phyloP scores from a whole-genome alignment of 1,140 invertebrate species.

The Acromyrmex echinatior region DNA sequence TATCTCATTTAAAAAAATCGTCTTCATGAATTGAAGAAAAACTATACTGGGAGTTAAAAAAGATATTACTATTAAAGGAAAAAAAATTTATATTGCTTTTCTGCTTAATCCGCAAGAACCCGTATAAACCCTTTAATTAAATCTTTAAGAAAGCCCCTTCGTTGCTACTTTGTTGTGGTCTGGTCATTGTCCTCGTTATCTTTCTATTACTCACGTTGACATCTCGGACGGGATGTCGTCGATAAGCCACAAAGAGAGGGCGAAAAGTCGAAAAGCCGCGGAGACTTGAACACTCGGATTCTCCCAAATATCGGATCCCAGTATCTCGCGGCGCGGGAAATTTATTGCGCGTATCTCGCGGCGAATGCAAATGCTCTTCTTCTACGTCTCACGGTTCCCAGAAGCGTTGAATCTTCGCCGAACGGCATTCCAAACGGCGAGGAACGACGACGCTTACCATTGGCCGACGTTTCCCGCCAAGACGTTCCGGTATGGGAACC shows the following conservation, averaged over 20 bases:
- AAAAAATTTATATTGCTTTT: neutral
- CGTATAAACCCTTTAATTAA: neutral
- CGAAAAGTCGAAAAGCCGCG: neutral
- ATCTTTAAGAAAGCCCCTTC: neutral
- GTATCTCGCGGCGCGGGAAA: conserved; percentile 30
- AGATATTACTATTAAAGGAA: too few species aligned
- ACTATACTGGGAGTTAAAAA: too few species aligned
- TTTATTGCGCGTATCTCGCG: conserved; percentile 55
- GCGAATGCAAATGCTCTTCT: conserved; percentile 71
- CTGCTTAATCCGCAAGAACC: neutral
- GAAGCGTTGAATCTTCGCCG: conserved; percentile 59
- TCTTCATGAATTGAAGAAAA: neutral
- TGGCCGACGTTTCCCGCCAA: conserved; percentile 73
- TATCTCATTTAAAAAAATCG: neutral
- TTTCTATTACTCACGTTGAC: neutral
- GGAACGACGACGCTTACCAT: conserved; percentile 21
- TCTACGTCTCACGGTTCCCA: conserved; percentile 54
- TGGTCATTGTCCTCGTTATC: conserved; percentile 15
- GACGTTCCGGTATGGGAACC: conserved; percentile 65
- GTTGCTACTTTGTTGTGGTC: neutral
- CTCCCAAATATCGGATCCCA: neutral
- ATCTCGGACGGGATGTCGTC: neutral
- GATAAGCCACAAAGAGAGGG: neutral
- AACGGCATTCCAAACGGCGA: conserved; percentile 49
- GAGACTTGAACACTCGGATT: neutral